Evolutionary conservation across 2,888 invertebrate species (phyloP).

Genomic region (Epistrophe grossulariae): DNA sequence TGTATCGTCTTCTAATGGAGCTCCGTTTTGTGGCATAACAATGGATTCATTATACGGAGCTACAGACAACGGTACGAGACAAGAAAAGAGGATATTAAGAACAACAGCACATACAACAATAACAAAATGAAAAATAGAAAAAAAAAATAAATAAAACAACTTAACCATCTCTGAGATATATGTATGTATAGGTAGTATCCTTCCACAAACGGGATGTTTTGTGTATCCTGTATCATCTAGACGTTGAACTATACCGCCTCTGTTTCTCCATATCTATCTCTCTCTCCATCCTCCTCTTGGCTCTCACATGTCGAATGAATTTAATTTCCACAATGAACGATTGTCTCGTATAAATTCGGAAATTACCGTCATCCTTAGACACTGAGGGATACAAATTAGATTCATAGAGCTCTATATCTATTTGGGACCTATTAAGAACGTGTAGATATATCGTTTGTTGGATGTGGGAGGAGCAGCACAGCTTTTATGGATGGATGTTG

Average conservation of each 20-base stretch:
- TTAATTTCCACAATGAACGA: constrained; percentile 74
- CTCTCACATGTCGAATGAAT: constrained; percentile 73
- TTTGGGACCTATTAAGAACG: constrained; percentile 70
- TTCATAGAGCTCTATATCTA: constrained; percentile 69
- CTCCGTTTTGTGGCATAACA: constrained; percentile 74
- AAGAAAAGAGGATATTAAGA: constrained; percentile 37
- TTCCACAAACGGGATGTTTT: constrained; percentile 62
- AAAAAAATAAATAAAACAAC: constrained; percentile 30
- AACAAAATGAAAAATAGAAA: constrained; percentile 7
- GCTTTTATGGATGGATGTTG: constrained; percentile 32
- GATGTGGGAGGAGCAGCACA: constrained; percentile 23
- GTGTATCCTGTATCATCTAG: constrained; percentile 34
- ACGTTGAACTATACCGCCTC: constrained; percentile 1
- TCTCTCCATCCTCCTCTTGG: not conserved
- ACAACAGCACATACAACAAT: constrained; percentile 44
- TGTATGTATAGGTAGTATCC: no score
- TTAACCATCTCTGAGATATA: constrained; percentile 59
- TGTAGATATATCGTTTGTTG: not conserved
- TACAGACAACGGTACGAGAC: constrained; percentile 39
- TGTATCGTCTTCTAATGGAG: constrained; percentile 75
- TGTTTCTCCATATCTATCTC: no score
- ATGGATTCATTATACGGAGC: constrained; percentile 70
- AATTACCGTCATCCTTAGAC: constrained; percentile 72
- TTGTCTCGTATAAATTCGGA: constrained; percentile 76
- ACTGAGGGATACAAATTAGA: constrained; percentile 75